Percentiles rank a stretch among this genome's conserved stretches.
phyloP scores from a whole-genome alignment of 2,113 vertebrate species.

The Anhinga rufa region DNA sequence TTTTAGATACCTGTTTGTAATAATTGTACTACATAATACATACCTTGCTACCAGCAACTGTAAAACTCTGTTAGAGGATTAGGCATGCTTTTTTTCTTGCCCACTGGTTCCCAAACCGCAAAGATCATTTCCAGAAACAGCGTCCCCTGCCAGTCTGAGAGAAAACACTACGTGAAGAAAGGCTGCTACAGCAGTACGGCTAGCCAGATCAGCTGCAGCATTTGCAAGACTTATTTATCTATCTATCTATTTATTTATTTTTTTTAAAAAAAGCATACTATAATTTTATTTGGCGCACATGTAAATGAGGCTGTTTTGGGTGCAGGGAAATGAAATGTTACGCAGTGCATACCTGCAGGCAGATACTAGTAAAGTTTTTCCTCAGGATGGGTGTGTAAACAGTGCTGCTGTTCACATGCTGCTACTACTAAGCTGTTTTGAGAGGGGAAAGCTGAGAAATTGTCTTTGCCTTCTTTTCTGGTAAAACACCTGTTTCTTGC shows the following conservation, averaged over 20 bases:
- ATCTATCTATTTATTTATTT: too few relatives aligned
- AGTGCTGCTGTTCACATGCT: not conserved
- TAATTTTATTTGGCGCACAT: not conserved
- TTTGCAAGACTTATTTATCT: too few relatives aligned
- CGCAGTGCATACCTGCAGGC: not conserved
- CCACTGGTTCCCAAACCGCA: fast-evolving
- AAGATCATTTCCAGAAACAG: not conserved
- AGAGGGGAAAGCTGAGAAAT: not conserved
- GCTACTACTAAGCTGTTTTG: not conserved
- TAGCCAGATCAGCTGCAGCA: too few relatives aligned
- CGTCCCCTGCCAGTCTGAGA: not conserved
- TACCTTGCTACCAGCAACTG: not conserved
- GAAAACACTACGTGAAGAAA: not conserved
- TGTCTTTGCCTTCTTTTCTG: not conserved
- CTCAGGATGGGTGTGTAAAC: not conserved
- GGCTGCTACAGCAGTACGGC: not conserved
- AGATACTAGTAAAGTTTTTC: not conserved
- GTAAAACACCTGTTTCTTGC: not conserved
- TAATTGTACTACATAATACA: fast-evolving
- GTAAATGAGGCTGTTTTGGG: not conserved
- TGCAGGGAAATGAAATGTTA: not conserved
- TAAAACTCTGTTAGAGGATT: fast-evolving
- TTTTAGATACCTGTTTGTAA: not conserved
- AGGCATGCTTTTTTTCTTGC: not conserved
- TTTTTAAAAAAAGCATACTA: too few relatives aligned